These are phyloP conservation scores for Micrasema minimum DNA, from an alignment of 1,140 invertebrate genomes.

Conservation along the genomic window DNA sequence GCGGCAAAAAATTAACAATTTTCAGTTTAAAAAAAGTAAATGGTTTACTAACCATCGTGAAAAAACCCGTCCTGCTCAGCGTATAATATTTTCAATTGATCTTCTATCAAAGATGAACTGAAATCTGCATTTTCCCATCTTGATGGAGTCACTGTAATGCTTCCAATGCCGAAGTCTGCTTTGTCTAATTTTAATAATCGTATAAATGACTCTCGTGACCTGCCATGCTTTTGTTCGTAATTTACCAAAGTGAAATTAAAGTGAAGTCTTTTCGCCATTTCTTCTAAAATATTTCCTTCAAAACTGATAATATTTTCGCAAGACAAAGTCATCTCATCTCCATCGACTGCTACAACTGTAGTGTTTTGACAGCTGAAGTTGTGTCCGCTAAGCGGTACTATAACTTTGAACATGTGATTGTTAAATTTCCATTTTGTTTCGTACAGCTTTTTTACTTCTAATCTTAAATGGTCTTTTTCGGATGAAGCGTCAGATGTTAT, in stretches of 20 bases:
- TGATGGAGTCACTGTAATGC: constrained; percentile 6
- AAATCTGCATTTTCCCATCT: constrained; percentile 4
- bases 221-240: not conserved
- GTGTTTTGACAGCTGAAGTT: not conserved
- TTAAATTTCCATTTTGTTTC: not conserved
- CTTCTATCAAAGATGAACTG: not conserved
- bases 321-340: not conserved
- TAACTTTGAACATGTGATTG: not conserved
- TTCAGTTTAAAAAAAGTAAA: not conserved
- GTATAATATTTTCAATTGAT: constrained; percentile 14
- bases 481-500: not conserved
- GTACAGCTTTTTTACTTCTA: not conserved
- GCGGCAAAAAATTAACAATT: not conserved
- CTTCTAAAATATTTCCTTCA: constrained; percentile 7
- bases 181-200: not conserved
- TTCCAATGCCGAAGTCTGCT: constrained; percentile 5
- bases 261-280: constrained; percentile 11
- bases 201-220: not conserved
- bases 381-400: not conserved
- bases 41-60: constrained; percentile 5
- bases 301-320: not conserved
- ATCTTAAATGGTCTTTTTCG: not conserved
- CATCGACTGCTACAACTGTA: not conserved
- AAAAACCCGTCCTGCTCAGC: not conserved
- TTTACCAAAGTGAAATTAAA: not conserved